Base-by-base conservation (phyloP, 2,797 vertebrate species). In the Antennarius maculatus region DNA sequence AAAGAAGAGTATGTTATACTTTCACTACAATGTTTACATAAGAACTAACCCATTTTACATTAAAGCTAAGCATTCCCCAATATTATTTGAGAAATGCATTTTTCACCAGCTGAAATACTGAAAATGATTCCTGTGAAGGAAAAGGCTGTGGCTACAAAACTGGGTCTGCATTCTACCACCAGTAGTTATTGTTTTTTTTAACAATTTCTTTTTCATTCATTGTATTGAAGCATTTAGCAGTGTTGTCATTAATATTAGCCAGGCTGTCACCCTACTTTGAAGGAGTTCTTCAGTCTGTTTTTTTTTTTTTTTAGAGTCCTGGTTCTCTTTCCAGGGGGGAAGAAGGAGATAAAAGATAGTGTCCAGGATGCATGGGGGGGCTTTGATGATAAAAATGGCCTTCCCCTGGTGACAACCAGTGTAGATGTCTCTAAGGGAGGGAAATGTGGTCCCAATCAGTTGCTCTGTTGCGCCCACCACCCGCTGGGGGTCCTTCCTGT, bases 21-120 rank as follows among this genome's bases (percentile, higher is more conserved):
- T 87, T 88, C 83, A 86, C 75, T 83, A 85, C 59, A 42, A 52
- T 56, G 48, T 73, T 79, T 86, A 65, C 12, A 9, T 56, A 72
- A 78, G 69, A n/a, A 70, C 7, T 54, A 63, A 66, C 39, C 11
- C 50, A 64, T 82, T 84, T 66, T 77, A 80, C 52, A 82, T 60
- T 70, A 58, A 39, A 14, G 39, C 43, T 61, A 11, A 49, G 10
- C 34, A 70, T 73, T 82, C 66, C 72, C 77, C 49, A 52, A 69
- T 12, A 70, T 67, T 18, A 57, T 63, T 69, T 57, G 5, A 64
- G 39, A 61, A 42, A 62, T 43, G 6, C n/a, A 15, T 51, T 52
- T 17, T 61, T 54, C n/a, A 62, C 43, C 15, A 10, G 16, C n/a
- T 47, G 23, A 4, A 51, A 46, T 15, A 39, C 13, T 51, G 12